A percentile compares a stretch with the other conserved stretches of the same genome.
These are phyloP conservation scores for Chrysina gloriosa DNA, from an alignment of 2,888 invertebrate species.

Conservation along the genomic window DNA sequence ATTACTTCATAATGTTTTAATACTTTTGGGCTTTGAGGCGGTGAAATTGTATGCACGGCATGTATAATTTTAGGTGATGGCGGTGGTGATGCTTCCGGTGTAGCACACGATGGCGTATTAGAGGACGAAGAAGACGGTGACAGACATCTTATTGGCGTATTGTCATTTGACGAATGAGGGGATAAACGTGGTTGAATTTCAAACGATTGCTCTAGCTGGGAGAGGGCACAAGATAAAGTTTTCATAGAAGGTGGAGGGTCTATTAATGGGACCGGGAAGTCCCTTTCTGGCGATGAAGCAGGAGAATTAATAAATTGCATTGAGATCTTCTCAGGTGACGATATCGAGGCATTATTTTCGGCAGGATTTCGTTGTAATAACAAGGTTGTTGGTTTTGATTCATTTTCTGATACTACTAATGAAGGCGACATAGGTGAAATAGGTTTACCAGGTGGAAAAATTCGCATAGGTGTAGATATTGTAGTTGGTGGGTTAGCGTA, in stretches of 20 bases:
- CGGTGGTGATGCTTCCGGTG: slow-evolving; percentile 50
- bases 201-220: slow-evolving; percentile 46
- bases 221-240: not conserved
- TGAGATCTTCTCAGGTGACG: slow-evolving; percentile 10
- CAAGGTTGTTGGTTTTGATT: slow-evolving; percentile 26
- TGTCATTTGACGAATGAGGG: slow-evolving; percentile 43
- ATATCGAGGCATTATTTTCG: slow-evolving; percentile 12
- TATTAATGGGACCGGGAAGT: slow-evolving; percentile 42
- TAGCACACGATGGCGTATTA: slow-evolving; percentile 26
- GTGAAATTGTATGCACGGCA: slow-evolving; percentile 46
- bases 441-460: slow-evolving; percentile 37
- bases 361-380: slow-evolving; percentile 30
- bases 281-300: slow-evolving; percentile 42
- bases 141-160: slow-evolving; percentile 41
- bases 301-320: slow-evolving; percentile 34
- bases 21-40: slow-evolving; percentile 62
- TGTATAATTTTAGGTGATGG: slow-evolving; percentile 54
- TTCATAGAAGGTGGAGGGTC: slow-evolving; percentile 9
- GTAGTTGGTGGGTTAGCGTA: slow-evolving; percentile 16
- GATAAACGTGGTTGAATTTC: slow-evolving; percentile 46
- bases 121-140: slow-evolving; percentile 39
- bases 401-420: slow-evolving; percentile 17
- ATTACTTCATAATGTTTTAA: slow-evolving; percentile 59
- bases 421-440: slow-evolving; percentile 23
- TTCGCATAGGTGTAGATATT: slow-evolving; percentile 23